These are phyloP conservation scores for Trididemnum nubilum DNA, from an alignment of 23 tunicate species.

Conservation along the genomic window DNA sequence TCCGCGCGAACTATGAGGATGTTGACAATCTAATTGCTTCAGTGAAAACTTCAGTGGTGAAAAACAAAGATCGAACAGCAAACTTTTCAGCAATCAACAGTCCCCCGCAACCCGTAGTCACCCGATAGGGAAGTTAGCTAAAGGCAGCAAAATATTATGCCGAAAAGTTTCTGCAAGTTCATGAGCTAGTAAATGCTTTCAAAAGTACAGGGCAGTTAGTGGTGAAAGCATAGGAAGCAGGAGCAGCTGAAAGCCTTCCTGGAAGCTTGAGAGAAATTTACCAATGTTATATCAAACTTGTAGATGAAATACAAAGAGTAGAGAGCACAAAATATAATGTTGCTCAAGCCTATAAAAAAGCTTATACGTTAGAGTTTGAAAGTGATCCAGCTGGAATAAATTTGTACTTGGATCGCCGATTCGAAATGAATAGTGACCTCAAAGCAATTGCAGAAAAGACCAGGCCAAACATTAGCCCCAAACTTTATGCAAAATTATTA, in stretches of 20 bases:
- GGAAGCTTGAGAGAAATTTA: conserved; percentile 12
- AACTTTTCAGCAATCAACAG: conserved; percentile 47
- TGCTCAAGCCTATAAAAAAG: too few species aligned
- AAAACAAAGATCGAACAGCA: conserved; percentile 44
- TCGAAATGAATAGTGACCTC: not conserved
- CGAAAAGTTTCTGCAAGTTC: conserved; percentile 38
- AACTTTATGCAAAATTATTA: not conserved
- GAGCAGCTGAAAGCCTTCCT: conserved; percentile 26
- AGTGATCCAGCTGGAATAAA: conserved; percentile 9
- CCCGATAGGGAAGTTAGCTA: conserved; percentile 48
- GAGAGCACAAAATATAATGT: conserved; percentile 12
- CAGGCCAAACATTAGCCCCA: not conserved
- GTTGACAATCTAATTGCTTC: conserved; percentile 42
- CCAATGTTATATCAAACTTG: conserved; percentile 12
- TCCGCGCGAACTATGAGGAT: conserved; percentile 30
- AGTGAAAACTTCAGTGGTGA: conserved; percentile 37
- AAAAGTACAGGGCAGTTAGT: conserved; percentile 13
- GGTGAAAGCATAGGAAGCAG: conserved; percentile 22
- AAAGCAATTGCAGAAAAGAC: not conserved
- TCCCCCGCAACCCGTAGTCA: conserved; percentile 50
- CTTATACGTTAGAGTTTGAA: conserved; percentile 14
- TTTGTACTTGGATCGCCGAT: conserved; percentile 9
- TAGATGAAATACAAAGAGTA: conserved; percentile 9
- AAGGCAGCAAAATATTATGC: conserved; percentile 53
- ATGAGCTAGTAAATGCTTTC: conserved; percentile 19